These are phyloP conservation scores for Pandemis corylana DNA, from an alignment of 2,888 invertebrate species.

Conservation along the genomic window DNA sequence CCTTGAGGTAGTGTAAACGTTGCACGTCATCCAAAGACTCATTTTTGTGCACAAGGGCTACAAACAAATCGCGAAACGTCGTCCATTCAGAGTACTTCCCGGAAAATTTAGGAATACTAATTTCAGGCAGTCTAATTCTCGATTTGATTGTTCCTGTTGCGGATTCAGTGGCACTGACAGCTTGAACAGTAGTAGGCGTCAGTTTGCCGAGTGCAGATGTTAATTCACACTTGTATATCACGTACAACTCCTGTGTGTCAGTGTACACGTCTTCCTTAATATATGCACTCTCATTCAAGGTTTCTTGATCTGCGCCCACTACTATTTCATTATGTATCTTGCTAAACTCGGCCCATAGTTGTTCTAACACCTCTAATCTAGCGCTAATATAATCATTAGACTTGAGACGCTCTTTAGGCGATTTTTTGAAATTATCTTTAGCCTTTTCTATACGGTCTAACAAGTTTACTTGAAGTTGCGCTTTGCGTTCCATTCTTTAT, in stretches of 20 bases:
- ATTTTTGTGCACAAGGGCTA: not conserved
- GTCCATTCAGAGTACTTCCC: not conserved
- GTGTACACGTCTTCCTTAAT: not conserved
- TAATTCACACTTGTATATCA: not conserved
- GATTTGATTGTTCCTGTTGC: not conserved
- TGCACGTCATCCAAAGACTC: not conserved
- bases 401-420: not conserved
- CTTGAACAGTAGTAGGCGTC: not conserved
- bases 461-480: not conserved
- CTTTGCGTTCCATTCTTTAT: too few species aligned
- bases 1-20: constrained; percentile 1
- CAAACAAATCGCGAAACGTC: not conserved
- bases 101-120: not conserved
- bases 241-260: not conserved
- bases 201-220: not conserved
- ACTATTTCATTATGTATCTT: not conserved
- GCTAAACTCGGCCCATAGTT: not conserved
- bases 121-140: not conserved
- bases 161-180: not conserved
- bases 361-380: not conserved
- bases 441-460: not conserved
- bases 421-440: not conserved
- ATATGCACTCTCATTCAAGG: not conserved
- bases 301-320: not conserved
- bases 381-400: not conserved